Evolutionary conservation across 1,140 invertebrate species (phyloP).

Genomic region (Hyphantria cunea): DNA sequence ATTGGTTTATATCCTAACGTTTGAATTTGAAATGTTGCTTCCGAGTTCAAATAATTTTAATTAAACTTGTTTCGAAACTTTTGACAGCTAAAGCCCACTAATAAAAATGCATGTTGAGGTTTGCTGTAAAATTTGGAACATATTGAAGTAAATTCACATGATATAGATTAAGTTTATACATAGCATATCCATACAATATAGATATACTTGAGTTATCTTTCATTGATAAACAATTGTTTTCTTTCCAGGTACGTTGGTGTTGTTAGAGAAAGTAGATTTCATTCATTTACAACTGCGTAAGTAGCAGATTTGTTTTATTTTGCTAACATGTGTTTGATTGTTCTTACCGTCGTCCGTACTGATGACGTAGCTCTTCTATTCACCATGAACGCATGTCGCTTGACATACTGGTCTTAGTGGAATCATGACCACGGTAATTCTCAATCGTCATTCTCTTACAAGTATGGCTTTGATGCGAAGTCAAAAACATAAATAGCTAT

Average conservation of each 20-base stretch:
- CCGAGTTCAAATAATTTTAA: slow-evolving; percentile 40
- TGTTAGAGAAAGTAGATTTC: slow-evolving; percentile 71
- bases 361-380: slow-evolving; percentile 6
- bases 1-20: slow-evolving; percentile 61
- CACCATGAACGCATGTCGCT: neutral
- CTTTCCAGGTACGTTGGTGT: slow-evolving; percentile 73
- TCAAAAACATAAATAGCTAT: slow-evolving; percentile 48
- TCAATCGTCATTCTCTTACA: no score
- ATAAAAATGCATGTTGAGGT: no score
- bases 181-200: neutral
- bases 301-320: slow-evolving; percentile 67
- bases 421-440: slow-evolving; percentile 1
- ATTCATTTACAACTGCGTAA: slow-evolving; percentile 67
- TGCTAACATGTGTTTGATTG: slow-evolving; percentile 40
- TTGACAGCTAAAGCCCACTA: slow-evolving; percentile 9
- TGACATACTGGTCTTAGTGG: neutral
- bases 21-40: slow-evolving; percentile 43
- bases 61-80: slow-evolving; percentile 27
- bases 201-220: no score
- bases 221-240: slow-evolving; percentile 26
- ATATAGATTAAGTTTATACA: neutral
- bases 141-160: no score
- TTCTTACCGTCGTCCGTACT: slow-evolving; percentile 6
- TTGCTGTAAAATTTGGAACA: no score
- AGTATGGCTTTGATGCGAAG: slow-evolving; percentile 1